Evolutionary conservation across 2,888 invertebrate genomes (phyloP).

Genomic region (Drosophila suboccidentalis): DNA sequence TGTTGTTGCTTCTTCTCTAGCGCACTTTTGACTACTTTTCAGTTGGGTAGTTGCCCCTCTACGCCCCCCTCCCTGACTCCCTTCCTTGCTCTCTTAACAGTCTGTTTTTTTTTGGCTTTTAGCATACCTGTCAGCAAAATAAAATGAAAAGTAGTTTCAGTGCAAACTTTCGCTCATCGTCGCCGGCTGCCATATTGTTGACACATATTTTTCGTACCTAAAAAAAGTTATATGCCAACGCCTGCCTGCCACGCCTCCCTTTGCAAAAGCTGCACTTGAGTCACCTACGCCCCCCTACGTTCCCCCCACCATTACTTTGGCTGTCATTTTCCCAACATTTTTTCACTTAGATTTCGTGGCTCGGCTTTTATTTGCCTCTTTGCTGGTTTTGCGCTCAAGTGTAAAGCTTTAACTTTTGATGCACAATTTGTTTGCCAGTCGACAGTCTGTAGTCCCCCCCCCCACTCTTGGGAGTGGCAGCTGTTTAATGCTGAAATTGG

Average conservation of each 20-base stretch:
- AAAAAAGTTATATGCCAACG: slow-evolving; percentile 58
- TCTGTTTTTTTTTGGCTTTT: slow-evolving; percentile 67
- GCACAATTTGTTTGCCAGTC: slow-evolving; percentile 72
- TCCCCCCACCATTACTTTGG: slow-evolving; percentile 56
- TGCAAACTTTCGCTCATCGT: slow-evolving; percentile 79
- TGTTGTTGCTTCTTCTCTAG: slow-evolving; percentile 29
- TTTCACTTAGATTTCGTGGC: slow-evolving; percentile 50
- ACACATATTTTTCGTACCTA: slow-evolving; percentile 70
- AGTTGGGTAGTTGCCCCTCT: slow-evolving; percentile 9
- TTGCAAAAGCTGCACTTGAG: slow-evolving; percentile 35
- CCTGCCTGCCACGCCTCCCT: slow-evolving; percentile 36
- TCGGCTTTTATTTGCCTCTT: slow-evolving; percentile 53
- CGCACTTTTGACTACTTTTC: slow-evolving; percentile 64
- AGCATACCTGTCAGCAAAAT: slow-evolving; percentile 79
- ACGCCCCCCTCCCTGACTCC: neutral
- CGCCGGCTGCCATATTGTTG: slow-evolving; percentile 74
- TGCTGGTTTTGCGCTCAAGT: slow-evolving; percentile 50
- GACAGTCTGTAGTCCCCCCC: slow-evolving; percentile 1
- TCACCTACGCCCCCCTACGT: slow-evolving; percentile 14
- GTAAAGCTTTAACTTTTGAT: slow-evolving; percentile 76
- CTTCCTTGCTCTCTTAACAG: neutral
- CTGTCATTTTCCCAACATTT: slow-evolving; percentile 58
- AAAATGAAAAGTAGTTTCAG: slow-evolving; percentile 80
- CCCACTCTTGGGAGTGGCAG: slow-evolving; percentile 32
- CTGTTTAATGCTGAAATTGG: slow-evolving; percentile 77